Evolutionary conservation across 2,113 vertebrate genomes (phyloP), one percentile per base, ranked within the genome.

Genomic region (Mixornis gularis): DNA sequence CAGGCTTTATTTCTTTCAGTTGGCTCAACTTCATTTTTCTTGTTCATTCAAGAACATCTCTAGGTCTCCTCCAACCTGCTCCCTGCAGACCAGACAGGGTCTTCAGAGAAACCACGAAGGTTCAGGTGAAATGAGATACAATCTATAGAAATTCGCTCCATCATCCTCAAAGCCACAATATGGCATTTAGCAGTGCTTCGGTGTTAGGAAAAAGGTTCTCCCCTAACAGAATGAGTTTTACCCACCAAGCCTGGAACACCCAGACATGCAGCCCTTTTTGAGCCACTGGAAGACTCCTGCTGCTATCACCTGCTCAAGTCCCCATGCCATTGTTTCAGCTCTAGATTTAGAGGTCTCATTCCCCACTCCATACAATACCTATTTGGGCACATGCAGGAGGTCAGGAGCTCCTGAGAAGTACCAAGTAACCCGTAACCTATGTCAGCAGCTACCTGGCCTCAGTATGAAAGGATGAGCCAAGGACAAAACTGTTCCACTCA

Each of bases 1-100:
- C 41, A 87, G 70, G 80, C 80, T 89, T 90, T 90, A 86, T 60
- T 81, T 55, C 80, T 85, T 87, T 58, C 77, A 70, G 32, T 58
- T 15, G 2, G 66, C 58, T 91, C 84, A 73, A 69, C 53, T 92
- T 81, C 27, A 46, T 38, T 93, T 86, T 94, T 81, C 70, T 87
- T 89, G 58, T 46, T 85, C 41, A 73, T 65, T 74, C 38, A 91
- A 65, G 55, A 89, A 64, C 13, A 66, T 53, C 32, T 85, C 73
- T 79, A 65, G 30, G 14, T 41, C 66, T 81, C 41, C 41, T 89
- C 65, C 73, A 91, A 9, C 25, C n/a, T 76, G 56, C 72, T 90
- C 72, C 72, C 34, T 32, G 40, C 4, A 7, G 53, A 68, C 30
- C 25, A 56, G 1, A 29, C 52, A 59, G 22, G 25, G n/a, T 68